Base-by-base conservation (phyloP, 1,140 invertebrate genomes). In the Anoplophora glabripennis region DNA sequence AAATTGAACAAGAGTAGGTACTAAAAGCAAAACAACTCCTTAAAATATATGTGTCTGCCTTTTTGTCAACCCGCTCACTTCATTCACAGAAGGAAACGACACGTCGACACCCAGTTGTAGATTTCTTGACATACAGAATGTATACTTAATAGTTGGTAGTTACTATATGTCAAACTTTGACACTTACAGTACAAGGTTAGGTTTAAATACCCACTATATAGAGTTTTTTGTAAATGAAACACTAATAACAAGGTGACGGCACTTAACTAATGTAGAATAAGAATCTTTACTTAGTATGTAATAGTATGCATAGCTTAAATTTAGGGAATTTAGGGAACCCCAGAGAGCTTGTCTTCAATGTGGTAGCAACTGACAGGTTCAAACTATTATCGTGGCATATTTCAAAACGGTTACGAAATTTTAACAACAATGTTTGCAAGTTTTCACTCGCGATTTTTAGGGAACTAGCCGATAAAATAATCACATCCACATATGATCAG, bases 131-230 rank as follows among this genome's bases (percentile, higher is more conserved):
- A 67, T 65, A 67, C 59, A 67, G 59, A 68, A 58, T 68, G 61
- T 68, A 68, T 68, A 68, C 64, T 68, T 68, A 68, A 68, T 68
- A 68, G 64, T 21, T 63, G 49, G 58, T 67, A 67, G 63, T 57
- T 57, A 51, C 51, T 63, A 63, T 57, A 59, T 57, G 63, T 68
- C 61, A 60, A 47, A 57, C 17, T 57, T 42, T 63, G 67, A 67
- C 69, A 69, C 53, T 63, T 67, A 70, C 66, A 74, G 72, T 74
- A 74, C 72, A 74, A 74, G 71, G 65, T 66, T 70, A 70, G 68
- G 53, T 69, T 71, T 67, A 63, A 70, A 70, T 66, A 67, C 53
- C 60, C 69, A 68, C 69, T 70, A 72, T 68, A 70, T 67, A 63
- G 57, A 28, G 63, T 57, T 66, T 68, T 72, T 72, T 72, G 70